A percentile compares a stretch with the other conserved stretches of the same genome.
Evolutionary conservation across 2,797 vertebrate species (phyloP).

Genomic region (Siniperca scherzeri): DNA sequence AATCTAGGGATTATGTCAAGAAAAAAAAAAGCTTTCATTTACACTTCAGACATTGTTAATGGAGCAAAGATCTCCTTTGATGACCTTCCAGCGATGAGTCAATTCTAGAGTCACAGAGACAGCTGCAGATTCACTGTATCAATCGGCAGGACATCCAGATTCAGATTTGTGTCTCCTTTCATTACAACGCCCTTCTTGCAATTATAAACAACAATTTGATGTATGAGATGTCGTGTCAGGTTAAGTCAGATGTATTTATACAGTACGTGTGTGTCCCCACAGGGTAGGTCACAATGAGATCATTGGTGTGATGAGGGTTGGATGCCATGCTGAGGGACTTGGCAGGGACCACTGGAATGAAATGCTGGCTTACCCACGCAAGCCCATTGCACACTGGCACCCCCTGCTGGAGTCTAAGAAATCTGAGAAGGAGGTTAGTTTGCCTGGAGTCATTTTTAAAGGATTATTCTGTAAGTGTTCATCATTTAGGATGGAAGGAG

Average conservation of each 20-base stretch:
- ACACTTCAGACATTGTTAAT: constrained; percentile 42
- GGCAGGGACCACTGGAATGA: constrained; percentile 99
- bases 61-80: constrained; percentile 37
- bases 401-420: constrained; percentile 96
- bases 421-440: constrained; percentile 95
- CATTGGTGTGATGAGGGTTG: constrained; percentile 95
- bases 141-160: constrained; percentile 18
- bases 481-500: neutral
- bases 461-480: neutral
- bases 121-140: constrained; percentile 10
- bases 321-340: constrained; percentile 92
- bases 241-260: constrained; percentile 54
- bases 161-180: constrained; percentile 44
- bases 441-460: neutral
- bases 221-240: constrained; percentile 46
- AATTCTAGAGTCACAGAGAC: constrained; percentile 31
- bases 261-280: constrained; percentile 55
- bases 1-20: constrained; percentile 18
- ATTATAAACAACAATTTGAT: constrained; percentile 30
- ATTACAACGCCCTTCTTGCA: constrained; percentile 45
- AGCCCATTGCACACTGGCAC: constrained; percentile 99
- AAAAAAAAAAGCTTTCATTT: constrained; percentile 29
- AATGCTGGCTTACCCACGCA: constrained; percentile 97
- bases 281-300: constrained; percentile 99
- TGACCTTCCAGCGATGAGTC: constrained; percentile 42